Conservation (phyloP, 2,113 vertebrate genomes). For the Urocitellus parryii region DNA sequence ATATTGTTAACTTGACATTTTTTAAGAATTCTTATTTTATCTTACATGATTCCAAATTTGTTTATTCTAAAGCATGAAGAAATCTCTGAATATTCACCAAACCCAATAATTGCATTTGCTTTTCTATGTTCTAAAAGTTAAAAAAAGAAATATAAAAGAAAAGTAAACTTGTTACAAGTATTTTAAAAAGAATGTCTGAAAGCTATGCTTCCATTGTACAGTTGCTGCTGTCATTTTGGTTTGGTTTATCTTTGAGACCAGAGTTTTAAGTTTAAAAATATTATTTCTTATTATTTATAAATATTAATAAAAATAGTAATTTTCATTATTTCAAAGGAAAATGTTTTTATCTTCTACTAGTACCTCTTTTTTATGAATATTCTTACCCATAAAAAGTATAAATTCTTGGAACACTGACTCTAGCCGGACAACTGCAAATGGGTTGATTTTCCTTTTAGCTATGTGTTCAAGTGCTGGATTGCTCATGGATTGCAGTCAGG, state of each 20-base stretch:
- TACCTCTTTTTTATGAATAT: neutral
- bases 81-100: slow-evolving; percentile 32
- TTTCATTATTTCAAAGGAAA: slow-evolving; percentile 10
- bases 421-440: neutral
- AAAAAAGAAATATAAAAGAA: neutral
- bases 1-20: neutral
- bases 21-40: slow-evolving; percentile 13
- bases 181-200: neutral
- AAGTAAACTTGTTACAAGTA: neutral
- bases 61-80: neutral
- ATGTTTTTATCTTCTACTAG: neutral
- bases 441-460: neutral
- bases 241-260: neutral
- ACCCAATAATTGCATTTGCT: neutral
- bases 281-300: neutral
- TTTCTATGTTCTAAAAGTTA: slow-evolving; percentile 52
- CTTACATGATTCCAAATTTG: slow-evolving; percentile 40
- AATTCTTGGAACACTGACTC: neutral
- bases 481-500: neutral
- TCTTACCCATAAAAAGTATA: neutral
- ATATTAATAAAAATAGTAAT: neutral
- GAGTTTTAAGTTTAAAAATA: neutral
- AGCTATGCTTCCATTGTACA: neutral
- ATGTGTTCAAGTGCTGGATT: neutral
- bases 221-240: neutral